A percentile compares a stretch with the other conserved stretches of the same genome.
Conservation (phyloP, 2,113 vertebrate species). For the Genyomyrus donnyi region DNA sequence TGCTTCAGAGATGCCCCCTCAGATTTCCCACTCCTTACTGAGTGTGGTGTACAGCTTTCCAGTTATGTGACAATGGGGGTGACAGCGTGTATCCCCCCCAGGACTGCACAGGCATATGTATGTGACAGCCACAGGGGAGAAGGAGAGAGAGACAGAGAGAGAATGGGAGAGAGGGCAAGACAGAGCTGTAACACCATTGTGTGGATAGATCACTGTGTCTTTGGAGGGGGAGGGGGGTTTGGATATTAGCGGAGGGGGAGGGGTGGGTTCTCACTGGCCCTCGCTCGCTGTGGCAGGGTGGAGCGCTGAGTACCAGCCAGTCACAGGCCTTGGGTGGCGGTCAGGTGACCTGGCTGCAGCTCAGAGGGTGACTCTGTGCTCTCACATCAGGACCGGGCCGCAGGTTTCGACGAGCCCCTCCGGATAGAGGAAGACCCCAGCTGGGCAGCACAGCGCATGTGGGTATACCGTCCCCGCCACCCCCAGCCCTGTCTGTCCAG, state of each 20-base stretch:
- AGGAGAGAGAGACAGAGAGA: neutral
- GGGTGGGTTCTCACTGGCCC: constrained; percentile 8
- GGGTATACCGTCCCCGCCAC: constrained; percentile 42
- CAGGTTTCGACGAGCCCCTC: constrained; percentile 77
- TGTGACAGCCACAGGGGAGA: neutral
- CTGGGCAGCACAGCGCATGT: constrained; percentile 70
- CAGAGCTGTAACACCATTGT: neutral
- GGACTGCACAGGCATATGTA: neutral
- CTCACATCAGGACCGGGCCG: constrained; percentile 61
- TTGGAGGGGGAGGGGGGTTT: neutral
- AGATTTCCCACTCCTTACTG: neutral
- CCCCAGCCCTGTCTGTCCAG: constrained; percentile 13
- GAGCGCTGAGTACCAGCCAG: constrained; percentile 25
- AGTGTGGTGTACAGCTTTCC: neutral
- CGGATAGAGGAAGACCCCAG: constrained; percentile 85
- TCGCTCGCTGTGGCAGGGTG: neutral
- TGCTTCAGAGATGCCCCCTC: neutral
- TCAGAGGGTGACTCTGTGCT: constrained; percentile 31
- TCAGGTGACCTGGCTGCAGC: constrained; percentile 43
- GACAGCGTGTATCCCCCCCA: neutral
- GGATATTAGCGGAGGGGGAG: neutral
- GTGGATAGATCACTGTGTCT: neutral
- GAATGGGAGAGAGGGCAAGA: neutral
- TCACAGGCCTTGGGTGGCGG: constrained; percentile 21
- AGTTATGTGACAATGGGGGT: neutral